Base-by-base conservation (phyloP, 2,113 vertebrate species). In the Pyxicephalus adspersus region DNA sequence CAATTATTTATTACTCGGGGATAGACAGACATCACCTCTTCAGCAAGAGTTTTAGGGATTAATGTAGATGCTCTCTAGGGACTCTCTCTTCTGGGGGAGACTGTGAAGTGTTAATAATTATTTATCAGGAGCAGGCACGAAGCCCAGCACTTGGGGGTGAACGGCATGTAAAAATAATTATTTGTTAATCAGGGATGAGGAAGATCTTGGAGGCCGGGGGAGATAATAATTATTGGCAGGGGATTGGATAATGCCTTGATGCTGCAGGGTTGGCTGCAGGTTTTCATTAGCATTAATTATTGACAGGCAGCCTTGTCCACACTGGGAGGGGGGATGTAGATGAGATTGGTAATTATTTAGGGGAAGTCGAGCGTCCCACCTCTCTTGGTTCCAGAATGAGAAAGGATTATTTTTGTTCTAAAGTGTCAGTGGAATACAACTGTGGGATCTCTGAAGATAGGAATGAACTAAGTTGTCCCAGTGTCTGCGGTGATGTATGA, bases 401-500 rank as follows among this genome's bases (percentile, higher is more conserved):
- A 61, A 25, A 25, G 15, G 23, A 22, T 22, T 61, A 61, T 25
- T 61, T 61, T 61, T 25, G 58, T 61, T 73, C 29, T 58, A 15
- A 28, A 17, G 52, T 73, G n/a, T 18, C 54, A 58, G 52, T 17
- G 52, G 45, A 31, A 72, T 34, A 34, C 19, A 54, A 73, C 9
- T 51, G 9, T 2, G 25, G 68, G 71, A 73, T 73, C 70, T n/a
- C 19, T 26, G 19, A 20, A 8, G 25, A 34, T 73, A 60, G 31
- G 34, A 60, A 29, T 60, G 54, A 55, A 74, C 71, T 58, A 68
- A 50, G 19, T 66, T 61, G 54, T 73, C 66, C 64, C 26, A 4
- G 34, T 66, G 64, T 17, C 22, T 3, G 77, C 38, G 11, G 50
- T 83, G 81, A 84, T 83, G 45, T 76, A 83, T 84, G 76, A 65